Base-by-base conservation (phyloP, 2,797 vertebrate genomes). In the Amniataba percoides region DNA sequence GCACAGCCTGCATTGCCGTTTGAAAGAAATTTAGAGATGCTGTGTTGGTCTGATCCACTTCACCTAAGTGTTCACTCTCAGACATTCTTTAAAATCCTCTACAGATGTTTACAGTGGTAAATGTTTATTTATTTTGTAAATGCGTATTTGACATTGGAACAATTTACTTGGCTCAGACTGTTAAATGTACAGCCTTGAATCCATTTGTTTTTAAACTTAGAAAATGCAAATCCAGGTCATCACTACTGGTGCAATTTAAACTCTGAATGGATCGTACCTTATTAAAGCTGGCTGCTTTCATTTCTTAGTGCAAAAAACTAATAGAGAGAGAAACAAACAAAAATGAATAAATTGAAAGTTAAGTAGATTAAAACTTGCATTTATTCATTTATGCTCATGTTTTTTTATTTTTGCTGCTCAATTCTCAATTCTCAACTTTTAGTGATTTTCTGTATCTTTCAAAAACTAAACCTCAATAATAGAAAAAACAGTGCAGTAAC, bases 21-120 rank as follows among this genome's bases (percentile, higher is more conserved):
- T 61, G 57, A 70, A 62, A 83, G 40, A 71, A 53, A 73, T 69
- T 59, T 70, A 52, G 31, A 58, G 68, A 27, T 53, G 16, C 19
- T 5, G 2, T 69, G 42, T 36, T 36, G 34, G 34, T 74, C 52
- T 76, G 48, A 58, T 48, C 21, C 34, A 21, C 45, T 40, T 31
- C 25, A 66, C 34, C 55, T 60, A 60, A 64, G 46, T 80, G 58
- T 71, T 65, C 53, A 65, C 48, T 64, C 53, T 57, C 21, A 46
- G 49, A 11, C 40, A 61, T 67, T 73, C 57, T 76, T 16, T 81
- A 57, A 69, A 84, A 72, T 57, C 45, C 52, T 74, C 25, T 43
- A 53, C 36, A 48, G 62, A n/a, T 68, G 25, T 70, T 83, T 60
- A 70, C 8, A 48, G 40, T 34, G 19, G 12, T 42, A 46, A 57